Evolutionary conservation across 2,797 vertebrate species (phyloP).

Genomic region (Cirrhinus molitorella): DNA sequence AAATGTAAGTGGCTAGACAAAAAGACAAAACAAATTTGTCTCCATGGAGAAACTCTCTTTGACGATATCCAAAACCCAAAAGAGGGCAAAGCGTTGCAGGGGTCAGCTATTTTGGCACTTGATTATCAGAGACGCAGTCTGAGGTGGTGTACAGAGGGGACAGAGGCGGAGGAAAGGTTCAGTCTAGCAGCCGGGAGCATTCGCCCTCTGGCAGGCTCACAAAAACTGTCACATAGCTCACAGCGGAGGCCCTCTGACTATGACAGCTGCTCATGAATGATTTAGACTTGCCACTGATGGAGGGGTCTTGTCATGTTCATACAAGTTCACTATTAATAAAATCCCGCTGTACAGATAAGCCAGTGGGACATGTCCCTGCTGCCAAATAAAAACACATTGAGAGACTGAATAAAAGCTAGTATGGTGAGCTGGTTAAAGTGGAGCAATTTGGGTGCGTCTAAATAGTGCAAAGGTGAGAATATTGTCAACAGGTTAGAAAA

Average conservation of each 20-base stretch:
- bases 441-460: constrained; percentile 2
- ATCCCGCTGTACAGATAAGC: constrained; percentile 41
- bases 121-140: constrained; percentile 43
- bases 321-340: constrained; percentile 64
- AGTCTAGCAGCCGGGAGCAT: constrained; percentile 41
- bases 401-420: constrained; percentile 38
- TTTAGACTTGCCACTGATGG: constrained; percentile 60
- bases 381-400: constrained; percentile 35
- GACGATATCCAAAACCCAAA: constrained; percentile 40
- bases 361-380: constrained; percentile 34
- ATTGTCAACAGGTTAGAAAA: not conserved
- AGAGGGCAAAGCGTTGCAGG: constrained; percentile 9
- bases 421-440: constrained; percentile 24
- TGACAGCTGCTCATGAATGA: constrained; percentile 70
- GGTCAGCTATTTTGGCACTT: constrained; percentile 47
- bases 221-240: constrained; percentile 55
- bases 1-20: constrained; percentile 29
- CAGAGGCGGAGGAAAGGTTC: constrained; percentile 26
- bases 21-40: constrained; percentile 11
- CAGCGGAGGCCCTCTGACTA: constrained; percentile 42
- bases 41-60: constrained; percentile 30
- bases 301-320: constrained; percentile 61
- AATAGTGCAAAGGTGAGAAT: not conserved
- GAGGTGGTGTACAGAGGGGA: constrained; percentile 41
- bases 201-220: constrained; percentile 56